phyloP scores from a whole-genome alignment of 2,797 vertebrate species.

The Crocodylus rhombifer region DNA sequence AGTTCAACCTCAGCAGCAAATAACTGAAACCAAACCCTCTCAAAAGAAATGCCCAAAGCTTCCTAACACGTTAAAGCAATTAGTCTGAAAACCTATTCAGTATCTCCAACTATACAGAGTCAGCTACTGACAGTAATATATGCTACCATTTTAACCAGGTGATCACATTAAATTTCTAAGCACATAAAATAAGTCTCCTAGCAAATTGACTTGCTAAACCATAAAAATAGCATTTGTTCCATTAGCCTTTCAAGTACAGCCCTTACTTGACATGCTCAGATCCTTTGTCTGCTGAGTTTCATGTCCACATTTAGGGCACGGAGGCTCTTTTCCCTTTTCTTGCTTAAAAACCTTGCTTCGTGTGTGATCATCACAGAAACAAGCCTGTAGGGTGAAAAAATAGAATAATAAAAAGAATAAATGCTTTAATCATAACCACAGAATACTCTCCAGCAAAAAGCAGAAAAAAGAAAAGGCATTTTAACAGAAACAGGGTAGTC shows the following conservation, averaged over 20 bases:
- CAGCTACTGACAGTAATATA: not conserved
- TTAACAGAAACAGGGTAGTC: not conserved
- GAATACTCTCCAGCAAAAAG: not conserved
- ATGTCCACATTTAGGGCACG: slow-evolving; percentile 97
- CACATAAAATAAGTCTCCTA: not conserved
- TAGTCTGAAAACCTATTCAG: not conserved
- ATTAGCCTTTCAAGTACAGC: not conserved
- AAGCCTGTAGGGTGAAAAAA: slow-evolving; percentile 84
- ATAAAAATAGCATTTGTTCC: not conserved
- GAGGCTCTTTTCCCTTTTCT: slow-evolving; percentile 94
- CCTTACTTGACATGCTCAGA: slow-evolving; percentile 99
- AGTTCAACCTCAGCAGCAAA: not conserved
- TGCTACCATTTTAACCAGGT: not conserved
- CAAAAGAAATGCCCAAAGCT: slow-evolving; percentile 10
- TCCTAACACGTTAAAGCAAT: not conserved
- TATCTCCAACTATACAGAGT: not conserved
- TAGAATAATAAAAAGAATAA: not conserved
- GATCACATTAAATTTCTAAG: not conserved
- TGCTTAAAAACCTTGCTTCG: slow-evolving; percentile 98
- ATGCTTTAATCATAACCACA: not conserved
- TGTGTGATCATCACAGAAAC: slow-evolving; percentile 95
- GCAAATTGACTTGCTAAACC: not conserved
- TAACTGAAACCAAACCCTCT: not conserved
- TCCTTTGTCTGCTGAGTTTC: slow-evolving; percentile 99
- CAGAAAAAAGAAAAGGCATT: not conserved